phyloP scores from a whole-genome alignment of 2,888 invertebrate species.

The Lasioglossum morio region DNA sequence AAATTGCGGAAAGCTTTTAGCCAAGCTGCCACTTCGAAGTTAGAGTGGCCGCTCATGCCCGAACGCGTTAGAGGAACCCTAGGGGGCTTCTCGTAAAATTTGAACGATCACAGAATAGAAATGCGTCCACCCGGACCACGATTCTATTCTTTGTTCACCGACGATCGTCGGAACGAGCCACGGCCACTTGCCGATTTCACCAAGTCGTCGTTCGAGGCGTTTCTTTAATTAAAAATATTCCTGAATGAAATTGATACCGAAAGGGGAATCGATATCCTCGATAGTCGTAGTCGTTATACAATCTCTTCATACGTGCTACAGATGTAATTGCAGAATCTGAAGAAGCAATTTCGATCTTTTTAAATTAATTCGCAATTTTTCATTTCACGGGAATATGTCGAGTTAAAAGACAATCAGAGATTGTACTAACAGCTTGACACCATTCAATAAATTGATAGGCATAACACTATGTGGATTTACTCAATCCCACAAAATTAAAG shows the following conservation, averaged over 20 bases:
- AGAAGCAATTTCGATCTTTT: background rate
- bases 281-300: background rate
- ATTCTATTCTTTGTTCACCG: conserved; percentile 23
- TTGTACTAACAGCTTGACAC: too few species aligned
- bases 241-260: background rate
- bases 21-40: conserved; percentile 51
- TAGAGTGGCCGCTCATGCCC: conserved; percentile 32
- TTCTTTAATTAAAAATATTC: background rate
- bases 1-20: conserved; percentile 70
- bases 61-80: conserved; percentile 18
- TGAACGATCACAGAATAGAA: conserved; percentile 50
- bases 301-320: background rate
- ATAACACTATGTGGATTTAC: too few species aligned
- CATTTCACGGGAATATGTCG: too few species aligned
- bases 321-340: background rate
- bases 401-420: too few species aligned
- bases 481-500: too few species aligned
- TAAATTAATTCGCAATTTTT: background rate
- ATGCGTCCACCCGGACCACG: conserved; percentile 11
- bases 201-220: too few species aligned
- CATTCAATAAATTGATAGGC: too few species aligned
- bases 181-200: background rate
- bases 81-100: conserved; percentile 47
- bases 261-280: background rate
- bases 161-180: conserved; percentile 3